phyloP scores from a whole-genome alignment of 2,797 vertebrate genomes.

The Bovichtus variegatus region DNA sequence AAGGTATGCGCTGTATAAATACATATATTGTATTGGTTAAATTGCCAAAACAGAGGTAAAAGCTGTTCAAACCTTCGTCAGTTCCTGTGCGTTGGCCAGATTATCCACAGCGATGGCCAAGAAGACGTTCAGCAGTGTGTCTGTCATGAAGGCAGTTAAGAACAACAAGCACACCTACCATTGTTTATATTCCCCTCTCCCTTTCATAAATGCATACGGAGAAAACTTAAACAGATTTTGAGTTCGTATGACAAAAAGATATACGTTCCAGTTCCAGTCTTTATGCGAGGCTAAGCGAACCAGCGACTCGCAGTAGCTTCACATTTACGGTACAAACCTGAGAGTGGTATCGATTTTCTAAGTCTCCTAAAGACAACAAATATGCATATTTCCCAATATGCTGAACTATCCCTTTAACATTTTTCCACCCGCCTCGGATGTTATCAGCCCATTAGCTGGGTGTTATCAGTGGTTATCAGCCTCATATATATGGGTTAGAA shows the following conservation, averaged over 20 bases:
- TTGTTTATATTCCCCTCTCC: neutral
- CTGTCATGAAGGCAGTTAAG: constrained; percentile 84
- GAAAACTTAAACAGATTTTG: neutral
- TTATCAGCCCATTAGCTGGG: too few relatives aligned
- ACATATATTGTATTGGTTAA: neutral
- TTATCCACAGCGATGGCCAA: constrained; percentile 99
- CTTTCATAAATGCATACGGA: neutral
- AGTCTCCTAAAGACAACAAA: neutral
- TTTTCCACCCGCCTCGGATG: too few relatives aligned
- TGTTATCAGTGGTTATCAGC: too few relatives aligned
- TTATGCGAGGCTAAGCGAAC: neutral
- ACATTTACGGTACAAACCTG: neutral
- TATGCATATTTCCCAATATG: neutral
- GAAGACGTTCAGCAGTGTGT: constrained; percentile 98
- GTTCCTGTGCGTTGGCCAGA: constrained; percentile 96
- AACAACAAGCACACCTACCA: constrained; percentile 21
- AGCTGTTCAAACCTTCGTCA: constrained; percentile 91
- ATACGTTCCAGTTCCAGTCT: neutral
- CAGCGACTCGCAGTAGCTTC: neutral
- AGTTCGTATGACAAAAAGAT: neutral
- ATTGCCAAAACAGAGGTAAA: neutral
- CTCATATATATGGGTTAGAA: too few relatives aligned
- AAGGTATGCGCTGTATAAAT: neutral
- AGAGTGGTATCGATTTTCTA: neutral
- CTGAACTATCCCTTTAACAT: neutral